phyloP scores from a whole-genome alignment of 2,113 vertebrate genomes.

The Elephantulus edwardii region DNA sequence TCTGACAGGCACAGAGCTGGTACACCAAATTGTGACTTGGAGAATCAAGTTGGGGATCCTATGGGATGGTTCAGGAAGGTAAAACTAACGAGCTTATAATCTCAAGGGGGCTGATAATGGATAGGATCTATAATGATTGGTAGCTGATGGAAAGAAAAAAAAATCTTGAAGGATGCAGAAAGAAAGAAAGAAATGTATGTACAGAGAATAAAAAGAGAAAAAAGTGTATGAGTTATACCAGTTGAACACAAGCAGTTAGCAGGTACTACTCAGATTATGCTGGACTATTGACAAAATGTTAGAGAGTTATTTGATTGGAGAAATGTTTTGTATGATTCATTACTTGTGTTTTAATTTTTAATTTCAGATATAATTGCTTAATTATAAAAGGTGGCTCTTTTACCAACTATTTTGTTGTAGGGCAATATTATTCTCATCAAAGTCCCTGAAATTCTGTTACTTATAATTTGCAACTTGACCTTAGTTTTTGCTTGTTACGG shows the following conservation, averaged over 20 bases:
- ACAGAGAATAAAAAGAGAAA: background rate
- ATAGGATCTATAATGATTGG: background rate
- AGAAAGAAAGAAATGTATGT: background rate
- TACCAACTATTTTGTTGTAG: background rate
- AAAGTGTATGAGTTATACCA: no score
- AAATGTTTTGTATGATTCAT: background rate
- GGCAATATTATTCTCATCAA: background rate
- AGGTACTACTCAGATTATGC: fast-evolving
- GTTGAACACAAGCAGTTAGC: background rate
- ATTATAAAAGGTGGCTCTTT: background rate
- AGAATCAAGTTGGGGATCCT: background rate
- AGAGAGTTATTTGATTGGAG: background rate
- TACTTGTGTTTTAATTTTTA: background rate
- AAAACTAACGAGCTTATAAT: background rate
- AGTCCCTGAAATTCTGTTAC: background rate
- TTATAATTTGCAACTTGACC: background rate
- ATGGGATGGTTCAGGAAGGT: background rate
- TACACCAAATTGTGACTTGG: no score
- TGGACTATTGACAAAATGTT: background rate
- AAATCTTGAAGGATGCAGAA: background rate
- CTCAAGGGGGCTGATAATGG: background rate
- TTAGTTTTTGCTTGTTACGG: background rate
- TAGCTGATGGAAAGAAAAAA: background rate
- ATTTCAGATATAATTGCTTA: background rate
- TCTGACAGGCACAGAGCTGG: no score